Evolutionary conservation across 2,113 vertebrate genomes (phyloP).

Genomic region (Bettongia penicillata): DNA sequence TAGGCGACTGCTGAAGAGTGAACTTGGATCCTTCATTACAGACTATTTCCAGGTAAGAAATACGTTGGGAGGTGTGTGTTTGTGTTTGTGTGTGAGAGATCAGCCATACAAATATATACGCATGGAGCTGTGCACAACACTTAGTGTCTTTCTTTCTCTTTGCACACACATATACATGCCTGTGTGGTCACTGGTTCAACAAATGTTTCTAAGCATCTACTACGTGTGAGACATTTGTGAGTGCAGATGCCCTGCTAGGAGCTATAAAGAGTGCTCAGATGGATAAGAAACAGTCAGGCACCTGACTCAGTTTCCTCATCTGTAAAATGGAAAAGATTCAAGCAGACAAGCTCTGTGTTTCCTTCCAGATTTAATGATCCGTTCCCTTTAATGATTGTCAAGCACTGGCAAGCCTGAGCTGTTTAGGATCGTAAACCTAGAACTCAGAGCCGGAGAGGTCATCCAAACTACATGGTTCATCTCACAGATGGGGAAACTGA

Average conservation of each 20-base stretch:
- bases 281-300: background rate
- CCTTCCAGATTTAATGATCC: too few relatives aligned
- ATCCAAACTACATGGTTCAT: too few relatives aligned
- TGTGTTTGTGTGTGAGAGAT: background rate
- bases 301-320: background rate
- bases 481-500: too few relatives aligned
- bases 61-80: background rate
- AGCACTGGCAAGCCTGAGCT: too few relatives aligned
- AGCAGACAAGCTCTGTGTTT: too few relatives aligned
- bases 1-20: conserved; percentile 94
- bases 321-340: too few relatives aligned
- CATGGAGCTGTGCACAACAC: too few relatives aligned
- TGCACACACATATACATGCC: too few relatives aligned
- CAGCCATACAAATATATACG: background rate
- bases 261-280: background rate
- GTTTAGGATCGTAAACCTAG: too few relatives aligned
- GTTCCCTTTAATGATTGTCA: too few relatives aligned
- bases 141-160: background rate
- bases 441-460: too few relatives aligned
- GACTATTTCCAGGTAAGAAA: conserved; percentile 95
- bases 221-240: background rate
- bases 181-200: background rate
- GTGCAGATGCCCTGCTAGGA: background rate
- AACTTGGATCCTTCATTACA: conserved; percentile 96
- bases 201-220: background rate